These are phyloP conservation scores for Drosophila conformis DNA, from an alignment of 2,888 invertebrate species.

Conservation along the genomic window DNA sequence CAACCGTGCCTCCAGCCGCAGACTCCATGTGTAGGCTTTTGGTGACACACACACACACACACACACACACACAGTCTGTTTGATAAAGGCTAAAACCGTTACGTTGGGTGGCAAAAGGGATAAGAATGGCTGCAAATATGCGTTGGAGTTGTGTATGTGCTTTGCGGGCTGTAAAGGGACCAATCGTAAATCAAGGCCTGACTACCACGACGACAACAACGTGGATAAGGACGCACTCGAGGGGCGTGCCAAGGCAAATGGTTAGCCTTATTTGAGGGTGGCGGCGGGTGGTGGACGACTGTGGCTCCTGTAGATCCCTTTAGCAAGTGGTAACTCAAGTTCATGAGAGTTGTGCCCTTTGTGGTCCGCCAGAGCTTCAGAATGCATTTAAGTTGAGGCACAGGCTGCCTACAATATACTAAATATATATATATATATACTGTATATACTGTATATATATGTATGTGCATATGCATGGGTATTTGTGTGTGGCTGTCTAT, in stretches of 20 bases:
- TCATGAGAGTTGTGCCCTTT: conserved; percentile 58
- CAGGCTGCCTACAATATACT: conserved; percentile 20
- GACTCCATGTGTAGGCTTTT: conserved; percentile 42
- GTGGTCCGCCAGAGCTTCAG: conserved; percentile 48
- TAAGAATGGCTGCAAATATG: background rate
- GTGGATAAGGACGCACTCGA: conserved; percentile 53
- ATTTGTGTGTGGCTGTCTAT: conserved; percentile 78
- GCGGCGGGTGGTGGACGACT: background rate
- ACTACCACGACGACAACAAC: conserved; percentile 41
- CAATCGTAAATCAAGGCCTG: conserved; percentile 77
- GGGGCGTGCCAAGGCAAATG: conserved; percentile 41
- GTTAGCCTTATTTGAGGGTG: background rate
- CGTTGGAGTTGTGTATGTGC: conserved; percentile 31
- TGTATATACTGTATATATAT: conserved; percentile 8
- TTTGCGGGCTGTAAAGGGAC: conserved; percentile 68
- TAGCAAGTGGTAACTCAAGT: conserved; percentile 45
- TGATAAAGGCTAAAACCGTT: conserved; percentile 52
- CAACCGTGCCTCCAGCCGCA: conserved; percentile 4
- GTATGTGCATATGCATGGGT: conserved; percentile 10
- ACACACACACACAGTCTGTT: conserved; percentile 20
- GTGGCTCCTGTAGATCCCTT: background rate
- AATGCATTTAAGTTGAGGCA: conserved; percentile 67
- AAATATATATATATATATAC: conserved; percentile 28
- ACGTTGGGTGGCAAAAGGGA: conserved; percentile 2
- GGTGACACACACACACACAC: conserved; percentile 33